These are phyloP conservation scores for Prionailurus bengalensis DNA, from an alignment of 2,113 vertebrate species.

Conservation along the genomic window DNA sequence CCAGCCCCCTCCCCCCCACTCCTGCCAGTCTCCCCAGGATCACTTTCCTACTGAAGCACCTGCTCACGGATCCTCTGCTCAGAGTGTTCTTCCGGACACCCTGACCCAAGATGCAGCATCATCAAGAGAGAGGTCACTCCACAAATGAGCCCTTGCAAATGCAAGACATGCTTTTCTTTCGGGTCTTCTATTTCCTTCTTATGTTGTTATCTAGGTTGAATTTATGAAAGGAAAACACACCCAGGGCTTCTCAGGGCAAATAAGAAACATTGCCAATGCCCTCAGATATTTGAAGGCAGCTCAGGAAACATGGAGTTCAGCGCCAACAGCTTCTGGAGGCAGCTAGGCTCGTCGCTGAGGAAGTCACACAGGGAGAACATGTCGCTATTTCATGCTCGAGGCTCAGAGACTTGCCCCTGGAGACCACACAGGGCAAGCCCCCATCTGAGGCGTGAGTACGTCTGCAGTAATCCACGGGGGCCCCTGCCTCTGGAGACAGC, in stretches of 20 bases:
- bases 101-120: fast-evolving
- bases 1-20: not conserved
- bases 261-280: not conserved
- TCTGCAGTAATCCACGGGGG: fast-evolving
- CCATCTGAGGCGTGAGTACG: fast-evolving
- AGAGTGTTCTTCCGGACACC: fast-evolving
- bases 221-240: not conserved
- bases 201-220: not conserved
- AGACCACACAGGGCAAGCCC: not conserved
- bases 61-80: fast-evolving
- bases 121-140: not conserved
- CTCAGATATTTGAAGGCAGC: slow-evolving; percentile 62
- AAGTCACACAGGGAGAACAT: not conserved
- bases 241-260: not conserved
- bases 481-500: not conserved
- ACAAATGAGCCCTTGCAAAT: fast-evolving
- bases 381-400: fast-evolving
- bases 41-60: fast-evolving
- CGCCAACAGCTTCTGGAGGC: not conserved
- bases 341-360: not conserved
- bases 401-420: fast-evolving
- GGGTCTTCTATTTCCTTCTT: fast-evolving
- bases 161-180: fast-evolving
- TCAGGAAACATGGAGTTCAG: not conserved
- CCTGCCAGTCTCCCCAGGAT: fast-evolving